Evolutionary conservation across 2,888 invertebrate species (phyloP).

Genomic region (Orchestes rusci): DNA sequence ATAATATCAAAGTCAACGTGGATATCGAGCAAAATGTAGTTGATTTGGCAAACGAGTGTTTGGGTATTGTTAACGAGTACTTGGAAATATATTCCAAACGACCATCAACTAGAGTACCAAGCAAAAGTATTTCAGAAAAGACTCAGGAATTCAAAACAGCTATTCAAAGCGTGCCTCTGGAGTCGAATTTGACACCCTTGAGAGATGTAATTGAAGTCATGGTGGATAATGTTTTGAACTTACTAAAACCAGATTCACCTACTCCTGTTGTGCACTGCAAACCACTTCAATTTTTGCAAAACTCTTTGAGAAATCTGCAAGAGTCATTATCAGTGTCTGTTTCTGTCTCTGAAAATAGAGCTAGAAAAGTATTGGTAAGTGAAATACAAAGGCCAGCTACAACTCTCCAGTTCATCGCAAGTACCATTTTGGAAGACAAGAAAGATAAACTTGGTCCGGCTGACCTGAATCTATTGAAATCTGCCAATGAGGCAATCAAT

Average conservation of each 20-base stretch:
- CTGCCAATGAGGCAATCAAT: constrained; percentile 34
- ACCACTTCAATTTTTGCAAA: constrained; percentile 33
- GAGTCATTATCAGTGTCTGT: constrained; percentile 32
- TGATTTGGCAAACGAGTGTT: constrained; percentile 15
- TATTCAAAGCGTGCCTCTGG: constrained; percentile 21
- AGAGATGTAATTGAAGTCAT: constrained; percentile 23
- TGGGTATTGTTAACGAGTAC: constrained; percentile 19
- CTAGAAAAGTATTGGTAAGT: constrained; percentile 32
- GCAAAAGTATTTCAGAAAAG: constrained; percentile 22
- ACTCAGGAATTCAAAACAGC: constrained; percentile 19
- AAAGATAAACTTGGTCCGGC: constrained; percentile 35
- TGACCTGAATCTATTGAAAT: constrained; percentile 36
- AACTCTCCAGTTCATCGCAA: constrained; percentile 38
- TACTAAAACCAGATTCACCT: constrained; percentile 26
- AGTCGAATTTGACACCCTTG: constrained; percentile 18
- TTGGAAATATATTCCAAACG: constrained; percentile 18
- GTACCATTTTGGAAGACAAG: constrained; percentile 37
- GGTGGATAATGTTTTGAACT: constrained; percentile 24
- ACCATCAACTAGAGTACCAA: constrained; percentile 13
- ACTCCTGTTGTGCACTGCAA: constrained; percentile 22
- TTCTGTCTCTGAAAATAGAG: constrained; percentile 30
- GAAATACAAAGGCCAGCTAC: constrained; percentile 40
- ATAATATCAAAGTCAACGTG: constrained; percentile 12
- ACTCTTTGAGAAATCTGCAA: constrained; percentile 36
- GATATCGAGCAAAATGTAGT: constrained; percentile 18